These are phyloP conservation scores for Gortyna flavago DNA, from an alignment of 2,888 invertebrate species.

Conservation along the genomic window DNA sequence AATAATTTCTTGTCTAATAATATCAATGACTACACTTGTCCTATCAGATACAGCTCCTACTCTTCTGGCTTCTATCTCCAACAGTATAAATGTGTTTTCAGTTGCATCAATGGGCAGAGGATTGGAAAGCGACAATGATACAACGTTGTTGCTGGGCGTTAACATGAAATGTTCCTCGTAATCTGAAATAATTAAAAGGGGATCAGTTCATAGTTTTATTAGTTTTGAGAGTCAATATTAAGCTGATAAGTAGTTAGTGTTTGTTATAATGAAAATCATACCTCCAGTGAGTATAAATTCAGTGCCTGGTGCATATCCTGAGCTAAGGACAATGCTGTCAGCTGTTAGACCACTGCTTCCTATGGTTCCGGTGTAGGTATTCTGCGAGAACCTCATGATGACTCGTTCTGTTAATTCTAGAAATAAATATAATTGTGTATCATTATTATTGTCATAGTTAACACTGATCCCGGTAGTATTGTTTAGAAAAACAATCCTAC, in stretches of 20 bases:
- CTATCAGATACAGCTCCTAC: conserved; percentile 74
- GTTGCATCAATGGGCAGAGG: conserved; percentile 68
- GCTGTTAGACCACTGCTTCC: conserved; percentile 67
- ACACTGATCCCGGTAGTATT: neutral
- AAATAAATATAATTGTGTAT: conserved; percentile 43
- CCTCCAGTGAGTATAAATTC: conserved; percentile 76
- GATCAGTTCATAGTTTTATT: neutral
- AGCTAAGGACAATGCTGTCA: conserved; percentile 73
- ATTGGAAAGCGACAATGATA: conserved; percentile 65
- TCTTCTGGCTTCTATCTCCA: conserved; percentile 78
- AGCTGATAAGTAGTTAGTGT: too few relatives aligned
- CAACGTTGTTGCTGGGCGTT: conserved; percentile 61
- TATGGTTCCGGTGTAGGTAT: conserved; percentile 73
- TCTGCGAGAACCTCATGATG: conserved; percentile 67
- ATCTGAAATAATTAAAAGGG: conserved; percentile 69
- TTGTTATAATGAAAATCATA: conserved; percentile 54
- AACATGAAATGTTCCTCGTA: conserved; percentile 68
- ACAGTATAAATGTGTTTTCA: conserved; percentile 72
- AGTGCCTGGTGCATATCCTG: conserved; percentile 72
- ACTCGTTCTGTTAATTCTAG: conserved; percentile 78
- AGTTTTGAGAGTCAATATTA: neutral
- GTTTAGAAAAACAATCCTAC: neutral
- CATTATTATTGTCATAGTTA: neutral
- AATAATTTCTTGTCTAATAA: conserved; percentile 67
- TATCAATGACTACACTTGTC: conserved; percentile 73